Conservation (phyloP, 2,113 vertebrate genomes). For the Otis tarda region DNA sequence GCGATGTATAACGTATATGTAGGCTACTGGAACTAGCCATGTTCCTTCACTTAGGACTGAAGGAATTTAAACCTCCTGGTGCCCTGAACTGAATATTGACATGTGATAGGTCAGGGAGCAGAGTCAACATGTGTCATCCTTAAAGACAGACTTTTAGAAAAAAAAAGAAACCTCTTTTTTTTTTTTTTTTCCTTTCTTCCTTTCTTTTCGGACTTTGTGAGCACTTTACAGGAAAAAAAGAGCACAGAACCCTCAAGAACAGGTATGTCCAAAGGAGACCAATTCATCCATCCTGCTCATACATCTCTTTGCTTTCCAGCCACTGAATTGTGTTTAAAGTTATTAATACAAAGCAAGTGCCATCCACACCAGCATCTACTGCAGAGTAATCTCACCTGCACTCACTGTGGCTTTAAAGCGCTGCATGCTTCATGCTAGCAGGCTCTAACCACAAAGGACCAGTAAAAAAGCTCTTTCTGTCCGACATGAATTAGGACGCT, state of each 20-base stretch:
- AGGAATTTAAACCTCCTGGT: not conserved
- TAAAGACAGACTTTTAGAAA: not conserved
- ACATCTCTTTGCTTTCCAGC: not conserved
- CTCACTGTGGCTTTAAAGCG: constrained; percentile 6
- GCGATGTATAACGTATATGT: not conserved
- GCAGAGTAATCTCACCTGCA: not conserved
- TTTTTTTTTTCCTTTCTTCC: accelerated
- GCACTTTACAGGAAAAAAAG: not conserved
- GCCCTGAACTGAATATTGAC: not conserved
- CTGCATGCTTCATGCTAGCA: not conserved
- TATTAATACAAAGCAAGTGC: not conserved
- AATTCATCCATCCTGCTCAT: not conserved
- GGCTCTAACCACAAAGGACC: constrained; percentile 27
- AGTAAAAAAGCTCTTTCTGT: constrained; percentile 59
- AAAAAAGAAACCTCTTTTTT: not conserved
- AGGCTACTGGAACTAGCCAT: not conserved
- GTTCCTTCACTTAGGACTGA: not conserved
- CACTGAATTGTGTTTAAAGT: not conserved
- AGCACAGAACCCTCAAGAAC: not conserved
- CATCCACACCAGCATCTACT: not conserved
- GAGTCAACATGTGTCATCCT: not conserved
- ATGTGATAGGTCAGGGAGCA: not conserved
- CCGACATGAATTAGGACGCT: constrained; percentile 64
- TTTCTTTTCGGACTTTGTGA: not conserved
- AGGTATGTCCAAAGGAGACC: not conserved